phyloP scores from a whole-genome alignment of 1,140 invertebrate species.

The Heliothis virescens region DNA sequence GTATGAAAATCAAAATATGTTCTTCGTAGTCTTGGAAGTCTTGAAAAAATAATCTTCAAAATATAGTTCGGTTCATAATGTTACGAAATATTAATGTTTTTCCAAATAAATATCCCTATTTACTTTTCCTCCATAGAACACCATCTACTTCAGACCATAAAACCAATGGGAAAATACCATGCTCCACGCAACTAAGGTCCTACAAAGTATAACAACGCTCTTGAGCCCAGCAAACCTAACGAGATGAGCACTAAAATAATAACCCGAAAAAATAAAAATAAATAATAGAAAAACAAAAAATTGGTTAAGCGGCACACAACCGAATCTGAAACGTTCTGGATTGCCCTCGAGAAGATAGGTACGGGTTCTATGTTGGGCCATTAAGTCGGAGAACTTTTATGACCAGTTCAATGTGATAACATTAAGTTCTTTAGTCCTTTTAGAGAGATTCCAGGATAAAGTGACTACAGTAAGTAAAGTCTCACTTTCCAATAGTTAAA shows the following conservation, averaged over 20 bases:
- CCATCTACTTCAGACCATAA: background rate
- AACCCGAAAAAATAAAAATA: slow-evolving; percentile 63
- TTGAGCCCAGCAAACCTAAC: slow-evolving; percentile 60
- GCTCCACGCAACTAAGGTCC: slow-evolving; percentile 61
- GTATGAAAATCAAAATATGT: too few species aligned
- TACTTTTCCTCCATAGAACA: background rate
- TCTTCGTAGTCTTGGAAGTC: too few species aligned
- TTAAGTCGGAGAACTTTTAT: slow-evolving; percentile 57
- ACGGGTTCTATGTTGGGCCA: slow-evolving; percentile 66
- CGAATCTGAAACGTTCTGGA: slow-evolving; percentile 76
- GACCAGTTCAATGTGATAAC: background rate
- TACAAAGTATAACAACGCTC: slow-evolving; percentile 64
- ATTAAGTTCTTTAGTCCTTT: too few species aligned
- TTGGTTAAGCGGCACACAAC: slow-evolving; percentile 75
- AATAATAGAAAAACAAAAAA: slow-evolving; percentile 69
- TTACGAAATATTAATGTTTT: too few species aligned
- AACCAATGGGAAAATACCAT: slow-evolving; percentile 41
- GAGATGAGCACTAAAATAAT: slow-evolving; percentile 74
- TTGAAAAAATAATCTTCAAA: too few species aligned
- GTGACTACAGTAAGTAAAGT: too few species aligned
- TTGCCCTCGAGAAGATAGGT: slow-evolving; percentile 77
- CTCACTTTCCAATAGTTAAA: too few species aligned
- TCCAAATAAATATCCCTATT: too few species aligned
- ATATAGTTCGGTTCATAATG: too few species aligned
- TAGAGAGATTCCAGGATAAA: too few species aligned